A percentile compares a stretch with the other conserved stretches of the same genome.
These are phyloP conservation scores for Chaenodraco wilsoni DNA, from an alignment of 2,797 vertebrate species.

Conservation along the genomic window DNA sequence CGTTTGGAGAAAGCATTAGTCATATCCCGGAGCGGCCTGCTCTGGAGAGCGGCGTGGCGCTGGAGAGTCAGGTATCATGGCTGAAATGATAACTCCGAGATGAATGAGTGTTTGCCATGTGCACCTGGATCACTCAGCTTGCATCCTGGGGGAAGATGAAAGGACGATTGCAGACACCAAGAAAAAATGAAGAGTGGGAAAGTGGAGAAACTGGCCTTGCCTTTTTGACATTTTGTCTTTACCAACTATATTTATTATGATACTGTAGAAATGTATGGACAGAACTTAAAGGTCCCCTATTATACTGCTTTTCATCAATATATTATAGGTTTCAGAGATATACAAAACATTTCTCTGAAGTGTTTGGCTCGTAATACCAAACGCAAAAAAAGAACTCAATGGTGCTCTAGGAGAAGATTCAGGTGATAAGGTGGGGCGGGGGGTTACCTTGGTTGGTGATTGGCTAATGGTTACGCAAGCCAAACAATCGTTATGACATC, in stretches of 20 bases:
- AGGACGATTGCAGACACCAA: conserved; percentile 49
- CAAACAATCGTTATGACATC: too few species aligned
- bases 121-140: conserved; percentile 69
- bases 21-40: conserved; percentile 67
- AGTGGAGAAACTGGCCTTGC: conserved; percentile 7
- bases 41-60: conserved; percentile 58
- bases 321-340: too few species aligned
- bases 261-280: not conserved
- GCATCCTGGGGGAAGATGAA: conserved; percentile 62
- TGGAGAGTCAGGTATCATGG: conserved; percentile 69
- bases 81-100: conserved; percentile 68
- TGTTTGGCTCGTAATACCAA: too few species aligned
- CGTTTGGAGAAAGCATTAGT: conserved; percentile 69
- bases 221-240: conserved; percentile 42
- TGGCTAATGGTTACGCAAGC: too few species aligned
- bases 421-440: too few species aligned
- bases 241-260: not conserved
- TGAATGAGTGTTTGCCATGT: conserved; percentile 68
- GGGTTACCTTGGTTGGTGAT: too few species aligned
- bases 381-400: too few species aligned
- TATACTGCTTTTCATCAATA: too few species aligned
- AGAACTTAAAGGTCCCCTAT: not conserved
- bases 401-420: too few species aligned
- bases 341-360: too few species aligned
- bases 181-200: conserved; percentile 38